Evolutionary conservation across 2,797 vertebrate genomes (phyloP), one percentile per base, ranked within the genome.

Genomic region (Falco columbarius): DNA sequence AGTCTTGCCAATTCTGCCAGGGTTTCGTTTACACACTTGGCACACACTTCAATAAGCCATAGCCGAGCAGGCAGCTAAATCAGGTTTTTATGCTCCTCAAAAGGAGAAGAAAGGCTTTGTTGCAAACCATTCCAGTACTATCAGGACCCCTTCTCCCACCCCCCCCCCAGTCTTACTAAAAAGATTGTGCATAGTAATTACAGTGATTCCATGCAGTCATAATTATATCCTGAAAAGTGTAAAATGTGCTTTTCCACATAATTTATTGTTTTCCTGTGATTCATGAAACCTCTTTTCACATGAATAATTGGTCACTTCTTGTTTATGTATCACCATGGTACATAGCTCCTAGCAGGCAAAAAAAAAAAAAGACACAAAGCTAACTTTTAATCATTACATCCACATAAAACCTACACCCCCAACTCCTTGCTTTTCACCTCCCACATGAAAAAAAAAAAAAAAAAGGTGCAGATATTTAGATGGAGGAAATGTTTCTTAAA

Each of bases 311-410:
- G 71, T 95, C 70, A 68, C 55, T 90, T 95, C 96, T 95, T 97
- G 93, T 97, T 98, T 97, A 94, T 90, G 63, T 58, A 92, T 95
- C 70, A 90, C 96, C 87, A 90, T 83, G 96, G 88, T 73, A 85
- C 87, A 49, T 49, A 96, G 96, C 62, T 96, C 66, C 65, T 73
- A 90, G 84, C 76, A 87, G 82, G 80, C 73, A 51, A 79, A 40
- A 40, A 40, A 36, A 36, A 36, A 77, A 58, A 81, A 42, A 71
- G 81, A 89, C 49, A 71, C 63, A 95, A 95, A 95, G 55, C 87
- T 97, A 89, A 95, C 68, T 86, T 97, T 97, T 97, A 93, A 95
- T 89, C 70, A 81, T 89, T 81, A 91, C 46, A 90, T 79, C 63
- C 75, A 95, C 47, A 77, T 49, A 29, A 65, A 93, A 58, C 11